These are phyloP conservation scores for Lasioglossum villosulum DNA, from an alignment of 2,888 invertebrate genomes.

Conservation along the genomic window DNA sequence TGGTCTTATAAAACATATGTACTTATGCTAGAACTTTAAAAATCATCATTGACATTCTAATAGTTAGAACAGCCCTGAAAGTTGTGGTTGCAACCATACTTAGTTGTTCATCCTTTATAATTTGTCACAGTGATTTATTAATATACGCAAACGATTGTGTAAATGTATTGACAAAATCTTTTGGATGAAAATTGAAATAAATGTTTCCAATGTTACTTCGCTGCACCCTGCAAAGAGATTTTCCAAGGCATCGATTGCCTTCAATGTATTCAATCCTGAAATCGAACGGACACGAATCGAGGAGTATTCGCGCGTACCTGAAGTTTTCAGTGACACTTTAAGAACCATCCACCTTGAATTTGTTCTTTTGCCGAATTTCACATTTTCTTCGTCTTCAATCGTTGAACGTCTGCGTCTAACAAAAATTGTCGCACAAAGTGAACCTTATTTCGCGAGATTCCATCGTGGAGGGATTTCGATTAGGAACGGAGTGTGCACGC, in stretches of 20 bases:
- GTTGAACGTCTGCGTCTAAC: conserved; percentile 16
- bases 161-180: neutral
- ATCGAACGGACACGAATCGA: conserved; percentile 36
- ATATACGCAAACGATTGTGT: neutral
- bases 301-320: conserved; percentile 48
- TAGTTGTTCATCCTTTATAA: neutral
- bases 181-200: neutral
- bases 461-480: neutral
- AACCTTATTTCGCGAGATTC: neutral
- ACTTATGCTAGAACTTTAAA: too few species aligned
- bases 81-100: neutral
- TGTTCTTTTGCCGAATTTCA: conserved; percentile 24
- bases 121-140: neutral
- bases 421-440: neutral
- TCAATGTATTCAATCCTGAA: neutral
- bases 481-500: neutral
- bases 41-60: neutral
- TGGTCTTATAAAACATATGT: neutral
- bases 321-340: conserved; percentile 40
- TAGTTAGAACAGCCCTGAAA: neutral
- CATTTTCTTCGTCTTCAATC: conserved; percentile 22
- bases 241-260: neutral
- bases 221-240: neutral
- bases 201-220: neutral
- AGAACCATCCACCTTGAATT: conserved; percentile 37